Evolutionary conservation across 2,113 vertebrate genomes (phyloP), one percentile per base, ranked within the genome.

Genomic region (Psophia crepitans): DNA sequence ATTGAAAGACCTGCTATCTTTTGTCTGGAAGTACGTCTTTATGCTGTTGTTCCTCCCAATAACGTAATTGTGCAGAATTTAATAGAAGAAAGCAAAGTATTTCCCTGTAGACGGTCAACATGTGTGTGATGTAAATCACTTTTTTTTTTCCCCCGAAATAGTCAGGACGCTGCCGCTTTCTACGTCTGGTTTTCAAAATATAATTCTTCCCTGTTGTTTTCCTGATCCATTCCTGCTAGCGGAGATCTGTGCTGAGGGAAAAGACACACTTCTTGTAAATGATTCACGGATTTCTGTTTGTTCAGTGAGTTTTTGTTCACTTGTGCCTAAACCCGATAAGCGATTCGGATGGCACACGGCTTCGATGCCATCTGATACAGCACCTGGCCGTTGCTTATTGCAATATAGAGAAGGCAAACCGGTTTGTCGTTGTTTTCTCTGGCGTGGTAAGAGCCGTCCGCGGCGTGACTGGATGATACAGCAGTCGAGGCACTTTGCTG

Each of bases 331-430:
- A 39, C 54, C 18, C 2, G 3, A 2, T 1, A 8, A 60, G 44
- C 1, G n/a, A 57, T 84, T 41, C 0, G 1, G 44, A 10, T 77
- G 44, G 3, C 5, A 2, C 12, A 0, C 1, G 0, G 51, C 5
- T 41, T n/a, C 0, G 0, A 15, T 9, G 28, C 51, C 19, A 19
- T 11, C 71, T 39, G n/a, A 7, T 26, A 12, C 58, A 8, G 30
- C 73, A 39, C 11, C 69, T 81, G 64, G 41, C 53, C 12, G 61
- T 7, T 24, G 35, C 57, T 87, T 28, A 35, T 26, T 53, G 43
- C 17, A 11, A 8, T 2, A 11, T 11, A 12, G 24, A 26, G 56
- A 19, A 35, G 44, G 44, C 49, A 35, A 84, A 69, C 0, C 35
- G 27, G 19, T 46, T 13, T 44, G 81, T 48, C 2, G 10, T 39